Evolutionary conservation across 2,797 vertebrate genomes (phyloP).

Genomic region (Chrysolophus pictus): DNA sequence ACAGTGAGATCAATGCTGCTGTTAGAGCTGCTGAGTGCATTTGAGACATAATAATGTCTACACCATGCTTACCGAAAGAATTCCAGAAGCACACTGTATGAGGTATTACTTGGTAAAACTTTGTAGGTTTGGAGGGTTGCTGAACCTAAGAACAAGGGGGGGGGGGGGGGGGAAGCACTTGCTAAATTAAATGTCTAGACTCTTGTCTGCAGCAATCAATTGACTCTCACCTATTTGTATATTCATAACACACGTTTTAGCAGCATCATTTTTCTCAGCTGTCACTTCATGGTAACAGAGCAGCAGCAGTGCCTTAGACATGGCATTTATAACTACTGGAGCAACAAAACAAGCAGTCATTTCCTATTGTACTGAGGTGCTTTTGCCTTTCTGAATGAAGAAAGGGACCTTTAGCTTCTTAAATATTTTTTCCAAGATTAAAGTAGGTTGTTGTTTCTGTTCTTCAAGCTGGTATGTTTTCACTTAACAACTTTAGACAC

Average conservation of each 20-base stretch:
- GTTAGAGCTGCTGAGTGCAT: not conserved
- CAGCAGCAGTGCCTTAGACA: not conserved
- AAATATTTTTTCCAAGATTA: not conserved
- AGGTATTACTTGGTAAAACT: not conserved
- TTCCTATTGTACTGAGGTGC: not conserved
- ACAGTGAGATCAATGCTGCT: not conserved
- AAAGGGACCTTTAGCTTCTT: not conserved
- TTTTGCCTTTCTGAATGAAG: conserved; percentile 19
- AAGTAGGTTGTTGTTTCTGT: not conserved
- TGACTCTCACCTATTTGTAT: conserved; percentile 41
- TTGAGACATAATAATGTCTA: not conserved
- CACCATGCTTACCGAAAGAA: not conserved
- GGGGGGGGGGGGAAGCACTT: not conserved
- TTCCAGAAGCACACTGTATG: not conserved
- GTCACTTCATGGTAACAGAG: conserved; percentile 25
- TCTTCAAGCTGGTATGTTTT: not conserved
- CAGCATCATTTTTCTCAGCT: conserved; percentile 49
- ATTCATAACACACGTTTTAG: conserved; percentile 42
- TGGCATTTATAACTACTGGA: conserved; percentile 18
- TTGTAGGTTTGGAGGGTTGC: not conserved
- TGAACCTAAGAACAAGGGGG: not conserved
- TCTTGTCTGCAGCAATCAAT: not conserved
- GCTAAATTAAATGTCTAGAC: conserved; percentile 9
- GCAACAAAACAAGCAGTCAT: conserved; percentile 29
- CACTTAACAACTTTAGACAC: not conserved